A percentile compares a stretch with the other conserved stretches of the same genome.
Conservation (phyloP, 2,888 invertebrate species). For the Parthenolecanium corni region DNA sequence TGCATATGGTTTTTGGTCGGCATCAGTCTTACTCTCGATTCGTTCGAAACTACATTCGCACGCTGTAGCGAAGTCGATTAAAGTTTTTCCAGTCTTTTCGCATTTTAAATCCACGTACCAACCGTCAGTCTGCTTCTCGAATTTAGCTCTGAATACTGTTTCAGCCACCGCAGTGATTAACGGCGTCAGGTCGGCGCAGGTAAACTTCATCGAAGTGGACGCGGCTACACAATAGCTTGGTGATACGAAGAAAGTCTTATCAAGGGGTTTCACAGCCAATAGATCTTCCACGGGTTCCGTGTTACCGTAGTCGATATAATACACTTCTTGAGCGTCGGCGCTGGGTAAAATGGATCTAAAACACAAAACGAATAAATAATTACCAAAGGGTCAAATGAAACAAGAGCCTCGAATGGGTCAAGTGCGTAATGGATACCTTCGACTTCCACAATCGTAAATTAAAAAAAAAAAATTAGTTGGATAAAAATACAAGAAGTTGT, state of each 20-base stretch:
- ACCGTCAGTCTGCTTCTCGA: background rate
- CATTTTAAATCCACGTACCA: constrained; percentile 12
- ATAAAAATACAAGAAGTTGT: too few relatives aligned
- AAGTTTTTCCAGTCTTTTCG: background rate
- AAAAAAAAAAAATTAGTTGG: background rate
- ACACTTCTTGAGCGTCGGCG: constrained; percentile 8
- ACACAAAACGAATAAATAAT: background rate
- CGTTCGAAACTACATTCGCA: background rate
- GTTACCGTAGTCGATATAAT: constrained; percentile 25
- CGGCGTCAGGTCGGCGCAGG: background rate
- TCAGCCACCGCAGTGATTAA: background rate
- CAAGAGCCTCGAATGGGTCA: too few relatives aligned
- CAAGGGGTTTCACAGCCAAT: constrained; percentile 7
- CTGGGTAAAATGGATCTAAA: background rate
- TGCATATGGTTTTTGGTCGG: background rate
- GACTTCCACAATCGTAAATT: too few relatives aligned
- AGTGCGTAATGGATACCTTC: too few relatives aligned
- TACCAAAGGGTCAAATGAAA: background rate
- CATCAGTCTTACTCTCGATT: background rate
- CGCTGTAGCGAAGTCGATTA: constrained; percentile 4
- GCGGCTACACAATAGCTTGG: constrained; percentile 3
- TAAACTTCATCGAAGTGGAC: background rate
- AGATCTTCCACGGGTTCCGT: constrained; percentile 4
- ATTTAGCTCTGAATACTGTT: background rate
- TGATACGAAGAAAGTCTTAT: constrained; percentile 5